Percentiles rank a stretch among this genome's conserved stretches.
These are phyloP conservation scores for Myiotriccus ornatus DNA, from an alignment of 2,797 vertebrate species.

Conservation along the genomic window DNA sequence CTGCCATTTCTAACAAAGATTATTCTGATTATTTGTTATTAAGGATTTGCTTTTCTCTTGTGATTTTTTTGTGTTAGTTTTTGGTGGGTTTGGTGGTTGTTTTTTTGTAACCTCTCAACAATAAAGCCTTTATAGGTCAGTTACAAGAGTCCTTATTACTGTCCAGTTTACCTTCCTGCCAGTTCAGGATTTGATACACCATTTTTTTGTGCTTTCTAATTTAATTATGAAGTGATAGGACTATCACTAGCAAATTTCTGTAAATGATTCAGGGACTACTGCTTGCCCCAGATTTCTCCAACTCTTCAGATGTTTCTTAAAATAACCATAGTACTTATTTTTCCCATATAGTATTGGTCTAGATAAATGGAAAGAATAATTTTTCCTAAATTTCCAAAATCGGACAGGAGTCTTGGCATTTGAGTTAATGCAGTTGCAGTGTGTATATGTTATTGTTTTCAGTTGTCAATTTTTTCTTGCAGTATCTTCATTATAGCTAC, in stretches of 20 bases:
- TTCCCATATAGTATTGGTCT: neutral
- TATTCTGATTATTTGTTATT: neutral
- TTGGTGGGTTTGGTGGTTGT: rapidly evolving
- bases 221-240: neutral
- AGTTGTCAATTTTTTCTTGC: neutral
- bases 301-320: neutral
- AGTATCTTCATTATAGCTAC: neutral
- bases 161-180: neutral
- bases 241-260: neutral
- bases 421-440: neutral
- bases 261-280: neutral
- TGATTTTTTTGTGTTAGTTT: neutral
- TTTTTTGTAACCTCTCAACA: neutral
- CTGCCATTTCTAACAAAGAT: neutral
- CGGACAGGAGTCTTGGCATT: neutral
- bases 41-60: neutral
- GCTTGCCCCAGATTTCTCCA: neutral
- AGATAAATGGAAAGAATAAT: neutral
- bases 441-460: neutral
- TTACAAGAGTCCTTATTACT: neutral
- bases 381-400: neutral
- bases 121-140: neutral
- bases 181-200: neutral
- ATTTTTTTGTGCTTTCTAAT: neutral
- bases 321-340: neutral